phyloP scores from a whole-genome alignment of 1,140 invertebrate species.

The Aporrectodea caliginosa region DNA sequence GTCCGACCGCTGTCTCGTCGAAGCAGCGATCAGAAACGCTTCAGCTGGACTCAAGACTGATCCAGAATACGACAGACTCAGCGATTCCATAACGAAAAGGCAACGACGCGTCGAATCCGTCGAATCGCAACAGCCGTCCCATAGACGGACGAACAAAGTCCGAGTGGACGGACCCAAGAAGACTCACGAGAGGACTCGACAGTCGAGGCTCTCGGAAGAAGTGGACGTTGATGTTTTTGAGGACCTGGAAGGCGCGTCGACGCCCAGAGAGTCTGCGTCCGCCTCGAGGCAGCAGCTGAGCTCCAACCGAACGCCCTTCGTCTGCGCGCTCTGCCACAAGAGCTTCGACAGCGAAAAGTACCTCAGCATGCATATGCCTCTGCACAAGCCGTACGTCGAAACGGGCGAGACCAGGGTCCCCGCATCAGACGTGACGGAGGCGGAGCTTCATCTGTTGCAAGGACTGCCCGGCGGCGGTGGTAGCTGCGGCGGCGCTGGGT shows the following conservation, averaged over 20 bases:
- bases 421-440: too few relatives aligned
- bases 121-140: not conserved
- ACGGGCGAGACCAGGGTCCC: not conserved
- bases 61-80: too few relatives aligned
- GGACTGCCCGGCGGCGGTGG: not conserved
- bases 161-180: not conserved
- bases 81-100: not conserved
- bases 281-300: not conserved
- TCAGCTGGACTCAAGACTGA: too few relatives aligned
- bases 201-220: not conserved
- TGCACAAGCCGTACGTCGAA: conserved; percentile 17
- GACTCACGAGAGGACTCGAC: not conserved
- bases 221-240: not conserved
- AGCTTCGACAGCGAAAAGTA: conserved; percentile 33
- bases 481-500: not conserved
- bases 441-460: not conserved
- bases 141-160: not conserved
- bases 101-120: not conserved
- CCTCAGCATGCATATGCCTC: conserved; percentile 33
- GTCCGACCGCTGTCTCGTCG: not conserved
- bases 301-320: not conserved
- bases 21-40: too few relatives aligned
- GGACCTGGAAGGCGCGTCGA: not conserved
- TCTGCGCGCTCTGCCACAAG: conserved; percentile 23
- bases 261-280: not conserved